Conservation (phyloP, 2,797 vertebrate species). For the Natrix natrix region DNA sequence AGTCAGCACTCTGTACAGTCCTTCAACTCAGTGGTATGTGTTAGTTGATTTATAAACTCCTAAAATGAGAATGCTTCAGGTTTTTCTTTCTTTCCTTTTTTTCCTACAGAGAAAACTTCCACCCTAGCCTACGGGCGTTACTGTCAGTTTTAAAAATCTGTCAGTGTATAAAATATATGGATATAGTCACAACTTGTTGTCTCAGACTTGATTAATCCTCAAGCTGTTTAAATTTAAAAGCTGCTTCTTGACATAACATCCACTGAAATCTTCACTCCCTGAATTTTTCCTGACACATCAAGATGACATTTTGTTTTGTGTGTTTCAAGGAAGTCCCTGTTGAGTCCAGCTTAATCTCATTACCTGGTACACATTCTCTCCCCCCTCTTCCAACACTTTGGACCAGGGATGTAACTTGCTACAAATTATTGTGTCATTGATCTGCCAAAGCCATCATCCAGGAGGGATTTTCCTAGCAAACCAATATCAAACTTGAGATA, state of each 20-base stretch:
- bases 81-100: conserved; percentile 36
- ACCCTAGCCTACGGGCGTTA: conserved; percentile 59
- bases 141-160: conserved; percentile 61
- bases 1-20: conserved; percentile 39
- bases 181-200: conserved; percentile 67
- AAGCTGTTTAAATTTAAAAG: conserved; percentile 64
- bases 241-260: conserved; percentile 59
- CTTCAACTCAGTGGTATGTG: conserved; percentile 25
- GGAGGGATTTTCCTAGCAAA: conserved; percentile 60
- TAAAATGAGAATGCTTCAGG: conserved; percentile 57
- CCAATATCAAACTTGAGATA: conserved; percentile 58
- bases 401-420: conserved; percentile 45
- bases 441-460: conserved; percentile 57
- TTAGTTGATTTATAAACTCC: conserved; percentile 50
- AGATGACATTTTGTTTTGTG: conserved; percentile 56
- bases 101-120: conserved; percentile 47
- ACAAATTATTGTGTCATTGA: conserved; percentile 65
- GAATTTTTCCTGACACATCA: conserved; percentile 59
- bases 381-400: not conserved
- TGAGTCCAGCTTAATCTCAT: conserved; percentile 61
- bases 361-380: conserved; percentile 55
- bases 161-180: conserved; percentile 56
- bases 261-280: conserved; percentile 52
- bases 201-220: conserved; percentile 65
- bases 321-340: conserved; percentile 55